Base-by-base conservation (phyloP, 2,888 invertebrate species). In the Platycheirus rosarum region DNA sequence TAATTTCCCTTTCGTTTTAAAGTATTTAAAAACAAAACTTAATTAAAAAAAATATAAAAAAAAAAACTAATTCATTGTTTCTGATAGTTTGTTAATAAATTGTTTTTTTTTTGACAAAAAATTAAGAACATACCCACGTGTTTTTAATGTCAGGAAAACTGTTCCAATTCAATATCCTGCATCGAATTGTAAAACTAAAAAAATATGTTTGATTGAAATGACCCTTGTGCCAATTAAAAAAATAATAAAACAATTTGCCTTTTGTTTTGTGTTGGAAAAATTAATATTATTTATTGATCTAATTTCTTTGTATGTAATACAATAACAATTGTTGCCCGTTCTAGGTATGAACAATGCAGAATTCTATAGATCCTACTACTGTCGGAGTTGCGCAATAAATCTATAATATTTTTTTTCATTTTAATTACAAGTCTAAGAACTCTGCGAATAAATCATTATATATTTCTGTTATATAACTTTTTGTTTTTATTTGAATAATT, bases 231-330 rank as follows among this genome's bases (percentile, higher is more conserved):
- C 80, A 80, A 80, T 80, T 71, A 7, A 14, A 44, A n/a, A 80
- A 80, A 80, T 66, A 80, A 80, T 76, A 66, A 70, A 51, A 70
- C 70, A 80, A 75, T 75, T 74, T 62, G 23, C 37, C 60, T 74
- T 57, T 46, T 75, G 65, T 75, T 66, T 70, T 76, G 70, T 76
- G 65, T 66, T 76, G 23, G 46, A 76, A 79, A 80, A 80, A 57
- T 65, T 51, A 80, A 65, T 79, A 5, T 44, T 69, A 79, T 79
- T 79, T 79, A 75, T 80, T 80, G 65, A 66, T 35, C 69, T 66
- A 14, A 65, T 65, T 66, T 60, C 20, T 49, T 65, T 46, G 53
- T 53, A 63, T 69, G 49, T 46, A 80, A 80, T 51, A 76, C 74
- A 66, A 70, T 80, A 76, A 66, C 76, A 80, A 76, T 40, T 76